A percentile compares a stretch with the other conserved stretches of the same genome.
phyloP scores from a whole-genome alignment of 2,797 vertebrate species.

The Anguilla pacifica region DNA sequence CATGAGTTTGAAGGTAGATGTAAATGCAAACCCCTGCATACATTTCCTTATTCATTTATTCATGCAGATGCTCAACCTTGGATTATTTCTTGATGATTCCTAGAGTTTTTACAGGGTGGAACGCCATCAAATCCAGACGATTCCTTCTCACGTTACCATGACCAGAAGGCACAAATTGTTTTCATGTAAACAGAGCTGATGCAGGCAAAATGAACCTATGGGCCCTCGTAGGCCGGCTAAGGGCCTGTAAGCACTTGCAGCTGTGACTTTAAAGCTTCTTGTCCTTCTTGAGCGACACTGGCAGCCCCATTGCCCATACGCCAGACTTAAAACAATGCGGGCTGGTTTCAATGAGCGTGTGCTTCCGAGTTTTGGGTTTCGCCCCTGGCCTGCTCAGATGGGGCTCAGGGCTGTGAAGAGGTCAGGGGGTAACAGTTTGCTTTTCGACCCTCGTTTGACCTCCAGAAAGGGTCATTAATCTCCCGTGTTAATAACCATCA shows the following conservation, averaged over 20 bases:
- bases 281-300: slow-evolving; percentile 10
- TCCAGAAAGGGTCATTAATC: slow-evolving; percentile 14
- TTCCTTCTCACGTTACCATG: slow-evolving; percentile 3
- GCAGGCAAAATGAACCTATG: neutral
- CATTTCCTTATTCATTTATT: neutral
- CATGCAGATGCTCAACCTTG: neutral
- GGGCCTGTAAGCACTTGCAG: neutral
- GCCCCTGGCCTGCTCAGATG: neutral
- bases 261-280: neutral
- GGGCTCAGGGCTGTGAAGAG: neutral
- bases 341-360: neutral
- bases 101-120: neutral
- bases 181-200: slow-evolving; percentile 6
- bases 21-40: neutral
- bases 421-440: slow-evolving; percentile 19
- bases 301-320: neutral
- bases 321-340: neutral
- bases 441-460: slow-evolving; percentile 15
- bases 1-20: neutral
- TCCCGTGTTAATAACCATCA: slow-evolving; percentile 20
- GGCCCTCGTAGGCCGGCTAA: neutral
- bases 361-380: slow-evolving; percentile 10
- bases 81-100: neutral
- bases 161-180: slow-evolving; percentile 5
- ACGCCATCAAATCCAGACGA: neutral